Evolutionary conservation across 2,888 invertebrate genomes (phyloP), one percentile per base, ranked within the genome.

Genomic region (Temnothorax ravouxi): DNA sequence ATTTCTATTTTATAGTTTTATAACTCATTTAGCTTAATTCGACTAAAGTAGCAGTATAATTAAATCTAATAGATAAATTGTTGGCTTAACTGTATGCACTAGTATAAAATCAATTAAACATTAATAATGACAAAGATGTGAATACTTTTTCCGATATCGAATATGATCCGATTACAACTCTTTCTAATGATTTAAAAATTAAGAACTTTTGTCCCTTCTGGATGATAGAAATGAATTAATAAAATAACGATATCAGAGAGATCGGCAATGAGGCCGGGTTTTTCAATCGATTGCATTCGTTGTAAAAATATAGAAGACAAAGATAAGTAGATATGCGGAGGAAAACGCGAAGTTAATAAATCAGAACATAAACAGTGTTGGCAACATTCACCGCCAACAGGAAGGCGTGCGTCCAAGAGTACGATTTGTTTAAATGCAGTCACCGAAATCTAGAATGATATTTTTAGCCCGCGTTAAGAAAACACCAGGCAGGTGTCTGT

Each of bases 401-500:
- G 47, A 72, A 84, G 71, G 52, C 72, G 8, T 66, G 64, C 18
- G 59, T 71, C 66, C 67, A 81, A 81, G 13, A 71, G 47, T 84
- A 47, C 41, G 67, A 80, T 67, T 81, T 52, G 59, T 34, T 84
- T 50, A 59, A 59, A 67, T 81, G 66, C 66, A 81, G 67, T 66
- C 59, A 21, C 59, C 56, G 80, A 84, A 84, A 84, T 72, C 66
- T 84, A 72, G 67, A 81, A 74, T 80, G 84, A 66, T 81, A 84
- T 84, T 84, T 81, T 81, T 74, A 77, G 67, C 38, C 18, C 15
- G 15, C 56, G 21, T 21, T 71, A 62, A 79, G 56, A 79, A 79
- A 79, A 71, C 44, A 69, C 18, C 54, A 25, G 15, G 64, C 64
- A 64, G 64, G 64, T 64, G 41, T 69, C 11, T 69, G 74, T 64